Base-by-base conservation (phyloP, 2,797 vertebrate species). In the Kryptolebias ocellatus region DNA sequence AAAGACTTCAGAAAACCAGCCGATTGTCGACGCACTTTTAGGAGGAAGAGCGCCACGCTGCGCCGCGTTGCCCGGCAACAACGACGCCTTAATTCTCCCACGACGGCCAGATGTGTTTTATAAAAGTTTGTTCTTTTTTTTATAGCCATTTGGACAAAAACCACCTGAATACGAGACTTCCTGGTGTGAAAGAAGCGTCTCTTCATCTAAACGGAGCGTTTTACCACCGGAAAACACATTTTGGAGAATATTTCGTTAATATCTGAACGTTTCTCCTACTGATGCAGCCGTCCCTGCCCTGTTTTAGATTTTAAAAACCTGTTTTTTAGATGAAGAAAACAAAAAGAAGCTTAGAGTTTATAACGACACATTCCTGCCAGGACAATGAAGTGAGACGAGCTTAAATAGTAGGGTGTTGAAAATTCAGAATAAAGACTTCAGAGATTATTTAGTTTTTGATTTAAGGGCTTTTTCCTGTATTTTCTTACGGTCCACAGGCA, bases 1-100 rank as follows among this genome's bases (percentile, higher is more conserved):
- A 77, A 83, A 83, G 74, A 76, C 52, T 27, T 49, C 17, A 49
- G 27, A 18, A 31, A 39, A 46, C 53, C 50, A 29, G 44, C 59
- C 47, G 51, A 18, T 46, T 27, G 46, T 53, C 71, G 10, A 2
- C 39, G 65, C 65, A 70, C 64, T 76, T 79, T 68, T 54, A 42
- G 53, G 71, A 24, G 20, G 20, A 24, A 24, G 20, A 24, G 20
- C 20, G 20, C 20, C 20, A n/a, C n/a, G n/a, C n/a, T n/a, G 20
- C 2, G 20, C 20, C 20, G 20, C 20, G 2, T 24, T 24, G 20
- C 20, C 20, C 20, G 20, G 20, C 20, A 24, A 24, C 20, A 24
- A 24, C 20, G 2, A 24, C 20, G 20, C 20, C 20, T 24, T 24
- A 24, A 24, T 24, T 24, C 1, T 24, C 20, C 20, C 20, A 24